Evolutionary conservation across 92 coral and sea anemone species (phyloP), one percentile per base, ranked within the genome.

Genomic region (Nematostella vectensis): DNA sequence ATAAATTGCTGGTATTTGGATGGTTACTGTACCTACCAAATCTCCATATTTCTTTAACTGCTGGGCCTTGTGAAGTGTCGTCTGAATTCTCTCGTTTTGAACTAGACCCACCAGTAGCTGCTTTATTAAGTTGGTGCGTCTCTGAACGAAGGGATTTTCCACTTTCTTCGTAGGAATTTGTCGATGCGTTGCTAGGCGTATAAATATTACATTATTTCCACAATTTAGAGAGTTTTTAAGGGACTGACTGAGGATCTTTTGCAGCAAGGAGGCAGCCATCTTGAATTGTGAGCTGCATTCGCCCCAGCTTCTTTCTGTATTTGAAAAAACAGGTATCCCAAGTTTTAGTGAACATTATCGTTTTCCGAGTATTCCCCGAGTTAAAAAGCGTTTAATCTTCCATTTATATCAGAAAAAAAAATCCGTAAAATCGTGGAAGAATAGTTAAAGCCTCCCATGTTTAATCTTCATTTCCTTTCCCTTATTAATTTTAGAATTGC

Each of bases 1-100:
- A n/a, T n/a, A n/a, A n/a, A n/a, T n/a, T n/a, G n/a, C n/a, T n/a
- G n/a, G n/a, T n/a, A n/a, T n/a, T n/a, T n/a, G n/a, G n/a, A n/a
- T n/a, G n/a, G n/a, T n/a, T n/a, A n/a, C n/a, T 33, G 17, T 16
- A 55, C 94, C 75, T 56, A 93, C 99, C 77, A 93, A 56, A 58
- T 93, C 96, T 17, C 96, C 96, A 61, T 93, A 87, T 75, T 83
- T 71, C 68, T 93, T 78, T 25, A 93, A 74, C 59, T 93, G 96
- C 36, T 70, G 69, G 0, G 99, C 99, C 53, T 87, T 93, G 45
- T 74, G 88, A 27, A 81, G 69, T 22, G 99, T 93, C 10, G 99
- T 93, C 54, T 93, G 99, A 40, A 93, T 60, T 26, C 99, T 75
- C 59, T 93, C 99, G 74, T 78, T 75, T 63, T 86, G 80, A 6